Evolutionary conservation across 2,113 vertebrate species (phyloP).

Genomic region (Clinocottus analis): DNA sequence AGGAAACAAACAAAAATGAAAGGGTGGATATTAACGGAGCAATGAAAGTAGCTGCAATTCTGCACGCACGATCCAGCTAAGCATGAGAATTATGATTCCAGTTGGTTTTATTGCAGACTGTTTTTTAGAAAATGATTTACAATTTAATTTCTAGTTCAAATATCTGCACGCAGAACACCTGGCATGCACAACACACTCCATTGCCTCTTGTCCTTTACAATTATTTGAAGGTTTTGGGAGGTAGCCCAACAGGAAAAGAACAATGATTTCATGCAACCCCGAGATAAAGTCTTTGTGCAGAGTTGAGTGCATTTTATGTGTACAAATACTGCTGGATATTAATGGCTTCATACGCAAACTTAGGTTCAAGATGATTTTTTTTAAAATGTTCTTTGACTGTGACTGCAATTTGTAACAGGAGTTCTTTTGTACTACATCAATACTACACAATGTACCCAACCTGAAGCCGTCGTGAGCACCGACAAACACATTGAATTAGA

Average conservation of each 20-base stretch:
- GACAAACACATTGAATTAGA: background rate
- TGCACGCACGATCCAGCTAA: slow-evolving; percentile 32
- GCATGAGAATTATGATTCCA: slow-evolving; percentile 54
- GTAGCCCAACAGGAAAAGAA: slow-evolving; percentile 49
- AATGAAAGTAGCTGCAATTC: slow-evolving; percentile 38
- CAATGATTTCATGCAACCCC: slow-evolving; percentile 26
- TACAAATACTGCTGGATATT: slow-evolving; percentile 10
- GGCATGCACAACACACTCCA: slow-evolving; percentile 56
- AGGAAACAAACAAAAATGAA: slow-evolving; percentile 25
- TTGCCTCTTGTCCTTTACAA: slow-evolving; percentile 53
- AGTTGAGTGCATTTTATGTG: slow-evolving; percentile 6
- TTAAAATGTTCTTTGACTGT: slow-evolving; percentile 6
- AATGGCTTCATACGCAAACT: background rate
- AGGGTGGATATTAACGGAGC: slow-evolving; percentile 26
- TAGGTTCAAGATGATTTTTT: slow-evolving; percentile 1
- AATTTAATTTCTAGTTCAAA: slow-evolving; percentile 64
- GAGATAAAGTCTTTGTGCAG: slow-evolving; percentile 20
- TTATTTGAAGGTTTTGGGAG: slow-evolving; percentile 51
- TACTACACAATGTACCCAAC: background rate
- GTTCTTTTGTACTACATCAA: background rate
- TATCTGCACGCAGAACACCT: slow-evolving; percentile 54
- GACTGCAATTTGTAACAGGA: background rate
- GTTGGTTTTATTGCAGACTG: slow-evolving; percentile 51
- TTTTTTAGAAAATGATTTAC: slow-evolving; percentile 47
- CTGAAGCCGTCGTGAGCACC: background rate